phyloP scores from a whole-genome alignment of 2,888 invertebrate species.

The Mellilla xanthometata region DNA sequence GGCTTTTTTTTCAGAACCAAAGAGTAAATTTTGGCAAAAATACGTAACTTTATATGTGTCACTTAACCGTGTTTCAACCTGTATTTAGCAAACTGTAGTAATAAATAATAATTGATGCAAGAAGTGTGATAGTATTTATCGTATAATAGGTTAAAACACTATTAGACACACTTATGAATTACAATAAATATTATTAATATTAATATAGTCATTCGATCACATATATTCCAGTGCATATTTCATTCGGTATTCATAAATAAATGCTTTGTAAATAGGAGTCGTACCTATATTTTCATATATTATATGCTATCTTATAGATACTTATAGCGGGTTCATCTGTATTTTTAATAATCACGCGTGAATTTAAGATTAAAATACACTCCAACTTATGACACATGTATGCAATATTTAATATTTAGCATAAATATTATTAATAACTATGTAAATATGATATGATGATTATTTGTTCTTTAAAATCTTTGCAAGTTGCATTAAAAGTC shows the following conservation, averaged over 20 bases:
- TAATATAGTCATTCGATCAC: not conserved
- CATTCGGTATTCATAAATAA: slow-evolving; percentile 61
- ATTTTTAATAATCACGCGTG: slow-evolving; percentile 56
- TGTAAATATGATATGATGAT: slow-evolving; percentile 53
- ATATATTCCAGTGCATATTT: slow-evolving; percentile 49
- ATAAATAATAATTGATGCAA: not conserved
- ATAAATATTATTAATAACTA: slow-evolving; percentile 46
- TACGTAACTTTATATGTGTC: no score
- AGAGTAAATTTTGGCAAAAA: no score
- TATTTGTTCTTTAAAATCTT: slow-evolving; percentile 38
- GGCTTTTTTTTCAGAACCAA: no score
- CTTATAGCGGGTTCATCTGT: slow-evolving; percentile 46
- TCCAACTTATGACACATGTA: slow-evolving; percentile 65
- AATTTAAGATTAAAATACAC: slow-evolving; percentile 40
- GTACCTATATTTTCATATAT: not conserved
- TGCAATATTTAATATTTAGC: slow-evolving; percentile 69
- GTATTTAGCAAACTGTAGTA: no score
- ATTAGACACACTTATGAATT: slow-evolving; percentile 24
- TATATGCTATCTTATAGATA: slow-evolving; percentile 11
- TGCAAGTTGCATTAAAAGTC: slow-evolving; percentile 34
- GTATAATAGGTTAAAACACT: slow-evolving; percentile 27
- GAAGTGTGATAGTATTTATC: slow-evolving; percentile 58
- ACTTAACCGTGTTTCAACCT: no score
- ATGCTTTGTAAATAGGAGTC: slow-evolving; percentile 49
- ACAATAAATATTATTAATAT: slow-evolving; percentile 3